Conservation (phyloP, 2,888 invertebrate genomes). For the Deroplatys truncata region DNA sequence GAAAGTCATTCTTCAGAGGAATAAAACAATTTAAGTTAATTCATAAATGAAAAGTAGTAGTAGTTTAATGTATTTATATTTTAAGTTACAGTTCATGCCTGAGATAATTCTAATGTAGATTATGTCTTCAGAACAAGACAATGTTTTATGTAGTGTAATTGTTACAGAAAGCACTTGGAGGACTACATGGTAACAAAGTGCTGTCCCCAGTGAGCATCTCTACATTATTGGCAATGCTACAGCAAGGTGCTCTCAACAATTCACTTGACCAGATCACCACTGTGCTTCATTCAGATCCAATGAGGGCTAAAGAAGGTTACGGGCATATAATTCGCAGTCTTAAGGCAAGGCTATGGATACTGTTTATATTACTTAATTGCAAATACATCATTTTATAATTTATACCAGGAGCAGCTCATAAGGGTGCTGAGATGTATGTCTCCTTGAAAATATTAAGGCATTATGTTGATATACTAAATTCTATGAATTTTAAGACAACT, state of each 20-base stretch:
- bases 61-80: too few relatives aligned
- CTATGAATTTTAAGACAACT: too few relatives aligned
- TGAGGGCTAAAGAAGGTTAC: conserved; percentile 37
- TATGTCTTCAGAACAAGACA: too few relatives aligned
- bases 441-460: too few relatives aligned
- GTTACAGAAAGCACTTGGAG: conserved; percentile 9
- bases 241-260: conserved; percentile 47
- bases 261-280: conserved; percentile 43
- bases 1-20: neutral
- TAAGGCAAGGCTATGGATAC: neutral
- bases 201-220: conserved; percentile 50
- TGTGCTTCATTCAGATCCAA: conserved; percentile 41
- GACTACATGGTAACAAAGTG: conserved; percentile 42
- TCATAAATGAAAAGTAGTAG: too few relatives aligned
- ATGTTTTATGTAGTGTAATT: neutral
- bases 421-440: too few relatives aligned
- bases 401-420: too few relatives aligned
- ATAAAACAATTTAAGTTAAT: neutral
- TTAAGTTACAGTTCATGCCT: too few relatives aligned
- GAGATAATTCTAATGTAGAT: too few relatives aligned
- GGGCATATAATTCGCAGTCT: conserved; percentile 19
- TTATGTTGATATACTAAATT: too few relatives aligned
- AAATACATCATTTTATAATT: too few relatives aligned
- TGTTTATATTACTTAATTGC: neutral
- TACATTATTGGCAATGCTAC: conserved; percentile 46